Evolutionary conservation across 2,888 invertebrate species (phyloP), one percentile per base, ranked within the genome.

Genomic region (Cloeon dipterum): DNA sequence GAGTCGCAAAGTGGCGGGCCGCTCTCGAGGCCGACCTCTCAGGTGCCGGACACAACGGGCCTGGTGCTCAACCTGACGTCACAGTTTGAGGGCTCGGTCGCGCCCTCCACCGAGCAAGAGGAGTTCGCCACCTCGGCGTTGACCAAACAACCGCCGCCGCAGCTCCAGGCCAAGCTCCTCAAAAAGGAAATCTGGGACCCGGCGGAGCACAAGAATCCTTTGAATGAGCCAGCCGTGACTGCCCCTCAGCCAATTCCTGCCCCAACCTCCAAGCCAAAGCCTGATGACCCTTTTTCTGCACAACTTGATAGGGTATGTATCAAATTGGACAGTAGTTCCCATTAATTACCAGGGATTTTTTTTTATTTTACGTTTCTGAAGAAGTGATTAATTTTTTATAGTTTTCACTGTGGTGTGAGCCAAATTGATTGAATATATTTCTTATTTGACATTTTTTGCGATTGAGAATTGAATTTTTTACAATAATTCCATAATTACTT

Each of bases 171-270:
- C 13, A 45, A 48, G 38, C 42, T 58, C 41, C 61, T 66, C 38
- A 67, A 65, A 53, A 65, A 67, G 44, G 69, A 70, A 48, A 66
- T 65, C 29, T 74, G 74, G 74, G 72, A 74, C 46, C 72, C 72
- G 2, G 72, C 70, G 55, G 72, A 72, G 33, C 32, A 29, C 16
- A 26, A 19, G 26, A 32, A 20, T 5, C 25, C 21, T n/a, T 20
- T 46, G 47, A 52, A 39, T 34, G 32, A 21, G 47, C 18, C n/a
- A 42, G 40, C 39, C 20, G 40, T 42, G 16, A 40, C 33, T 18
- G 36, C 39, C 32, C 36, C 37, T 34, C 26, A 21, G 39, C 35
- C 33, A 36, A 48, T 48, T 50, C 47, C 52, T 49, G 52, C 48
- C 49, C 47, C 49, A 41, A 45, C 48, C 46, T 49, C 47, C 54